Evolutionary conservation across 1,140 invertebrate species (phyloP), one percentile per base, ranked within the genome.

Genomic region (Trissolcus basalis): DNA sequence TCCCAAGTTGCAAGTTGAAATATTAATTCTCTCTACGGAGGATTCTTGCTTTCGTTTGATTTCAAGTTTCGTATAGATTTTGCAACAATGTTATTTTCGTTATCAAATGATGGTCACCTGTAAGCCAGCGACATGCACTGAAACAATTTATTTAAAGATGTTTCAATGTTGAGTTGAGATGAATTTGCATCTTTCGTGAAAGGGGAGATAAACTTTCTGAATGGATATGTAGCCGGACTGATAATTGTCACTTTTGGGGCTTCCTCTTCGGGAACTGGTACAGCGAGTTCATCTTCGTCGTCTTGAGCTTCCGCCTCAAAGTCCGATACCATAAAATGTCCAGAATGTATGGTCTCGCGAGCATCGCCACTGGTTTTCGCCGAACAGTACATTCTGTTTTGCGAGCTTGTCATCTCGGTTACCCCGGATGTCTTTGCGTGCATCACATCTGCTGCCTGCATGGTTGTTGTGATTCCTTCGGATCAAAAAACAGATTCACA

Each of bases 271-370:
- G 94, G 92, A 68, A 95, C 93, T 12, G 94, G 92, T 12, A 95
- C 91, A 15, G 92, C 92, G 19, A 94, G 89, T 82, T 94, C 92
- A 81, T 96, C 94, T 81, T 96, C 95, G 82, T 96, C 94, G 82
- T 96, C 95, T 85, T 96, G 94, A 16, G 92, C 94, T 85, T 97
- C 95, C 32, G 96, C 95, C 87, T 98, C 96, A 89, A 98, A 97
- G 86, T 97, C 93, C 47, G 96, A 98, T 41, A 98, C 94, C 97
- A 99, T 99, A 88, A 98, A 99, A 87, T 99, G 97, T 14, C 97
- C 97, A 80, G 96, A 98, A 86, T 99, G 97, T 80, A 98, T 98
- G 0, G 93, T 92, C 86, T 97, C 96, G 14, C 86, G 75, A 7
- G 82, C 81, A 48, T 87, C 85, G 2, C 78, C 10, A 10, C 32